phyloP scores from a whole-genome alignment of 2,888 invertebrate genomes.

The Heliothis peltigera region DNA sequence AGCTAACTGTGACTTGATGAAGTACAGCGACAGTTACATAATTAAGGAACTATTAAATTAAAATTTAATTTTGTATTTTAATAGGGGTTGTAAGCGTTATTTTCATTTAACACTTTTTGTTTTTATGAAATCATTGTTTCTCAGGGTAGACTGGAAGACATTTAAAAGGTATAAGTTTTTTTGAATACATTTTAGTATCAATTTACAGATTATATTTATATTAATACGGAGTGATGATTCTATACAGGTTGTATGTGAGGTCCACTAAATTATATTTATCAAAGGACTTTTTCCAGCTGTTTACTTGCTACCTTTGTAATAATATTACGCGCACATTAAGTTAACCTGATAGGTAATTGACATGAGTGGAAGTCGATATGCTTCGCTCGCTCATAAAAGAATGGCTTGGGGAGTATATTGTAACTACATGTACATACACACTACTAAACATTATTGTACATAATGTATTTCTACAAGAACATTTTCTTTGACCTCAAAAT shows the following conservation, averaged over 20 bases:
- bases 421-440: not conserved
- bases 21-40: slow-evolving; percentile 6
- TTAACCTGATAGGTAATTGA: slow-evolving; percentile 12
- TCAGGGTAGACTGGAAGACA: no score
- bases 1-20: slow-evolving; percentile 20
- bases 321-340: slow-evolving; percentile 3
- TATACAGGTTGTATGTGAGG: not conserved
- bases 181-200: no score
- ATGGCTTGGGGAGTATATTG: not conserved
- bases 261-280: no score
- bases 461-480: not conserved
- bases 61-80: not conserved
- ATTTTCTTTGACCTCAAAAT: not conserved
- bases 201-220: no score
- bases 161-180: no score
- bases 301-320: slow-evolving; percentile 5
- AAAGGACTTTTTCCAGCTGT: not conserved
- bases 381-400: not conserved
- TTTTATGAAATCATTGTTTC: no score
- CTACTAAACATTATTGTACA: not conserved
- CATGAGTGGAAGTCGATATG: slow-evolving; percentile 6
- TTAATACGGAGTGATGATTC: not conserved
- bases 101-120: no score
- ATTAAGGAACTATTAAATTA: slow-evolving; percentile 9
- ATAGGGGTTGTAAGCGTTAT: not conserved